phyloP scores from a whole-genome alignment of 2,888 invertebrate genomes.

The Mesopsocus fuscifrons region DNA sequence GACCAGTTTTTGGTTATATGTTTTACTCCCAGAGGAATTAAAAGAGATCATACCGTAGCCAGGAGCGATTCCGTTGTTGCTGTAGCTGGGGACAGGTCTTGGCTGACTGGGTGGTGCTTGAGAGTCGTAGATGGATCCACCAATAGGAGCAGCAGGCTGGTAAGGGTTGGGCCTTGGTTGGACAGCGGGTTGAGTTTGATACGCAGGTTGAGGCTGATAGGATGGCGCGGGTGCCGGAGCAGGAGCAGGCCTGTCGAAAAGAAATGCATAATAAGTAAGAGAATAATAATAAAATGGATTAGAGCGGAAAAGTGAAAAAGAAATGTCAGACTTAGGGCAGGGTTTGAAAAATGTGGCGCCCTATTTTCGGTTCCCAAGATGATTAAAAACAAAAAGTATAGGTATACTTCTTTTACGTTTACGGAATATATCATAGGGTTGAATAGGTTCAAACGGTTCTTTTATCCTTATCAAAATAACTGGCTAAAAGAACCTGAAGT shows the following conservation, averaged over 20 bases:
- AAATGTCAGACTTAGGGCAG: too few relatives aligned
- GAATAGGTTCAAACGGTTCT: too few relatives aligned
- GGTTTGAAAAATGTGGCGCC: background rate
- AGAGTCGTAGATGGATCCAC: constrained; percentile 15
- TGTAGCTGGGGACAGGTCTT: background rate
- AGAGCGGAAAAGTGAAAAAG: background rate
- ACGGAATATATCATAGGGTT: too few relatives aligned
- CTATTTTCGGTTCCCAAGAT: too few relatives aligned
- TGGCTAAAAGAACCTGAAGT: too few relatives aligned
- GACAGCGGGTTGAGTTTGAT: constrained; percentile 2
- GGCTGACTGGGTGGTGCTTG: background rate
- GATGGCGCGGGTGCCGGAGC: constrained; percentile 14
- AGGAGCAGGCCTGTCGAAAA: constrained; percentile 16
- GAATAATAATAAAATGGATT: background rate
- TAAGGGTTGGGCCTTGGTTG: constrained; percentile 8
- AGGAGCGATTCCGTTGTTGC: too few relatives aligned
- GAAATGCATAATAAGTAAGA: constrained; percentile 13
- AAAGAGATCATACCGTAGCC: too few relatives aligned
- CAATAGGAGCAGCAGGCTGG: constrained; percentile 13
- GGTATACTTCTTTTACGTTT: too few relatives aligned
- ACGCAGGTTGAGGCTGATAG: constrained; percentile 10
- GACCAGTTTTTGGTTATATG: too few relatives aligned
- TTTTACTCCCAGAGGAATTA: too few relatives aligned
- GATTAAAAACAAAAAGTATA: too few relatives aligned
- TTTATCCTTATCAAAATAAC: too few relatives aligned